These are phyloP conservation scores for Chloroceryle amazona DNA, from an alignment of 2,797 vertebrate species.

Conservation along the genomic window DNA sequence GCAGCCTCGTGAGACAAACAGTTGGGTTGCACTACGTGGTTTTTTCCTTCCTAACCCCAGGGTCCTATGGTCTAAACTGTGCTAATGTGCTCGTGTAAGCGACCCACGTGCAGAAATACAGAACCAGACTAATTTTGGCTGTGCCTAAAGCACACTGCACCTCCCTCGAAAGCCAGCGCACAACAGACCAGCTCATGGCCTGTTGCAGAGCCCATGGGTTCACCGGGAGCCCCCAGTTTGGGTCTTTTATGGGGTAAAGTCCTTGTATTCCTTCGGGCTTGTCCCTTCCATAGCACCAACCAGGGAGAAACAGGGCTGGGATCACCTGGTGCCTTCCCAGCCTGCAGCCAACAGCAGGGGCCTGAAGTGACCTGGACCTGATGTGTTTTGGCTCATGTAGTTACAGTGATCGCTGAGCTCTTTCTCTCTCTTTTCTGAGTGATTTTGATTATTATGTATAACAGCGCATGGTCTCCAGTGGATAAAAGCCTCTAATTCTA, in stretches of 20 bases:
- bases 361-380: neutral
- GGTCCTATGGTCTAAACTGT: neutral
- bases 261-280: neutral
- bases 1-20: fast-evolving
- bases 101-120: neutral
- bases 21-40: neutral
- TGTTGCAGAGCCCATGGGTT: neutral
- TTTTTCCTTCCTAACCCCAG: neutral
- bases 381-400: neutral
- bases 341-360: neutral
- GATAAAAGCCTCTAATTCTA: conserved; percentile 70
- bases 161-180: neutral
- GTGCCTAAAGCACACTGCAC: fast-evolving
- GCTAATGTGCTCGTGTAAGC: neutral
- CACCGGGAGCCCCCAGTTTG: neutral
- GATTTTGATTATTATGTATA: conserved; percentile 65
- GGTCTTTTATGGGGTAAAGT: neutral
- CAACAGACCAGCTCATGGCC: neutral
- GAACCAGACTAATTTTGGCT: neutral
- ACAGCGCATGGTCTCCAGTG: neutral
- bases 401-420: neutral
- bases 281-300: neutral
- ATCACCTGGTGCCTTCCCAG: neutral
- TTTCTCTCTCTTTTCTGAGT: conserved; percentile 46
- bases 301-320: neutral